A percentile compares a stretch with the other conserved stretches of the same genome.
Conservation (phyloP, 2,888 invertebrate species). For the Hypomecis punctinalis region DNA sequence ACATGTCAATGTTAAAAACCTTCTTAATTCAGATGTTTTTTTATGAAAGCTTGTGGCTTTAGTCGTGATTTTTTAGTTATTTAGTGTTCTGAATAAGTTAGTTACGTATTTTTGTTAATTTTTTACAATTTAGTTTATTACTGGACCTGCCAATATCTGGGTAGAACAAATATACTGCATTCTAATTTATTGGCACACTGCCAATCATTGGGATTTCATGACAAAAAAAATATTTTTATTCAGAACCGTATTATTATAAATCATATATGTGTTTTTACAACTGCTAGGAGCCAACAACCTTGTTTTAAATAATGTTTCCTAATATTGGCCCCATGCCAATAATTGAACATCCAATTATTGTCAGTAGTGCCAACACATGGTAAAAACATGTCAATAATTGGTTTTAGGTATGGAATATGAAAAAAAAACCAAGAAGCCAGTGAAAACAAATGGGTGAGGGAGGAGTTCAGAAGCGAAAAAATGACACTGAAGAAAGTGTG, state of each 20-base stretch:
- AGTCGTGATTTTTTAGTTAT: too few relatives aligned
- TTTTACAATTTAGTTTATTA: not conserved
- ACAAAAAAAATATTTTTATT: not conserved
- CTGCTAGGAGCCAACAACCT: not conserved
- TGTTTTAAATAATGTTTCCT: conserved; percentile 11
- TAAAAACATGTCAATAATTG: conserved; percentile 17
- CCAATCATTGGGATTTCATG: conserved; percentile 18
- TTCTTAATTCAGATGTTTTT: conserved; percentile 1
- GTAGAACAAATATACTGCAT: conserved; percentile 11
- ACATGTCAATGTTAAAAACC: too few relatives aligned
- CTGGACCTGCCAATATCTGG: conserved; percentile 2
- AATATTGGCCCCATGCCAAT: conserved; percentile 24
- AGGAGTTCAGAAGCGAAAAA: conserved; percentile 16
- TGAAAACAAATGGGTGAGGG: conserved; percentile 1
- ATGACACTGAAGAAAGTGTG: conserved; percentile 11
- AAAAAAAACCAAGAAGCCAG: conserved; percentile 2
- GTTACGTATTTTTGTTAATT: not conserved
- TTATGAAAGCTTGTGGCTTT: not conserved
- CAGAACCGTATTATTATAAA: conserved; percentile 1
- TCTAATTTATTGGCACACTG: conserved; percentile 22
- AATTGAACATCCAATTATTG: conserved; percentile 21
- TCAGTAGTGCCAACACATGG: conserved; percentile 12
- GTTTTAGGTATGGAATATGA: conserved; percentile 16
- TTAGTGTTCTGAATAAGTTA: conserved; percentile 2
- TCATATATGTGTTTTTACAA: conserved; percentile 11